These are phyloP conservation scores for Watsonalla cultraria DNA, from an alignment of 2,888 invertebrate species.

Conservation along the genomic window DNA sequence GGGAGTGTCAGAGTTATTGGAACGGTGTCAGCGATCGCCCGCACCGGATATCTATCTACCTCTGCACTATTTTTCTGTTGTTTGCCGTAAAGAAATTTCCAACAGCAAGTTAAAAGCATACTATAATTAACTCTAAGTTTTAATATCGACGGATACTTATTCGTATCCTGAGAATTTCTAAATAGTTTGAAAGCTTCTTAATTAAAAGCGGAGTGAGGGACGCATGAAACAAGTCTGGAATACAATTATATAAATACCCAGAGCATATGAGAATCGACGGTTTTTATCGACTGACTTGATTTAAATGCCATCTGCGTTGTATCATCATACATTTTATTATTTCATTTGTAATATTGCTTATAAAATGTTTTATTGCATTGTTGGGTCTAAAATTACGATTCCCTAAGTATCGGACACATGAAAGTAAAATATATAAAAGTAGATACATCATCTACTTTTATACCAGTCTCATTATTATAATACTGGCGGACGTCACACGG, in stretches of 20 bases:
- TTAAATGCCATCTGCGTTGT: neutral
- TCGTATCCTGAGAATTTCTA: conserved; percentile 22
- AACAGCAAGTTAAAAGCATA: conserved; percentile 12
- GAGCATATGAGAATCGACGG: conserved; percentile 4
- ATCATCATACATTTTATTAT: neutral
- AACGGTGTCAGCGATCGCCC: conserved; percentile 67
- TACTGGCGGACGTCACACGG: no score
- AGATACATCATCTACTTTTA: no score
- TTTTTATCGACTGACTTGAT: neutral
- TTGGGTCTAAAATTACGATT: neutral
- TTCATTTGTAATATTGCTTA: neutral
- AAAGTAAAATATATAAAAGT: no score
- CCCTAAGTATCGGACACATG: no score
- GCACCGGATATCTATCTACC: conserved; percentile 57
- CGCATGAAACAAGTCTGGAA: conserved; percentile 25
- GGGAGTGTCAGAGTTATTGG: conserved; percentile 68
- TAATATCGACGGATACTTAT: conserved; percentile 17
- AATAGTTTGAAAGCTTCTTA: conserved; percentile 38
- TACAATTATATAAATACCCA: conserved; percentile 16
- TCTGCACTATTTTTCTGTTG: conserved; percentile 39
- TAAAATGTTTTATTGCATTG: neutral
- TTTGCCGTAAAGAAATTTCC: conserved; percentile 15
- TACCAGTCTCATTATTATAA: no score
- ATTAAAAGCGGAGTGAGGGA: conserved; percentile 24
- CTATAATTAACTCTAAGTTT: conserved; percentile 27